A percentile compares a stretch with the other conserved stretches of the same genome.
Conservation (phyloP, 2,797 vertebrate species). For the Acropternis orthonyx region DNA sequence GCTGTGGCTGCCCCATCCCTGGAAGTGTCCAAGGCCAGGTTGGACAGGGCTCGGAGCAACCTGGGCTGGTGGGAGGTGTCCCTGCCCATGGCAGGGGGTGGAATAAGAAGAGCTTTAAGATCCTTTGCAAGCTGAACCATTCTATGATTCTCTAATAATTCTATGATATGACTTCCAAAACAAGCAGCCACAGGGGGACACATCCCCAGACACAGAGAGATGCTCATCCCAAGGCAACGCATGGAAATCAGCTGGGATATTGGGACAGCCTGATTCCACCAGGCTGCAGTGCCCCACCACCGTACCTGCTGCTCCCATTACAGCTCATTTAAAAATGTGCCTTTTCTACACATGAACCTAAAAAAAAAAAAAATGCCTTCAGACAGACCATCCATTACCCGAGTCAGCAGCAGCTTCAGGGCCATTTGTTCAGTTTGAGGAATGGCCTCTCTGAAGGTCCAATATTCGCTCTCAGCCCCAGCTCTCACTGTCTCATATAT, state of each 20-base stretch:
- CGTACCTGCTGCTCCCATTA: accelerated
- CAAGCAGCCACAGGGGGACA: background rate
- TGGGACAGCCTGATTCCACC: background rate
- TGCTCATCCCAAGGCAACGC: background rate
- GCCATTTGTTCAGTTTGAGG: conserved; percentile 54
- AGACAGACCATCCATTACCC: background rate
- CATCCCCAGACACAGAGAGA: accelerated
- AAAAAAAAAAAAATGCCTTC: background rate
- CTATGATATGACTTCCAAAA: accelerated
- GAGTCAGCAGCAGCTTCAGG: conserved; percentile 17
- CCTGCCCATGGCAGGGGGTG: background rate
- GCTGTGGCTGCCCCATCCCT: background rate
- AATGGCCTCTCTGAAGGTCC: conserved; percentile 10
- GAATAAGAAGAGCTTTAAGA: accelerated
- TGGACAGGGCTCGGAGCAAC: accelerated
- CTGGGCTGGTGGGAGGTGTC: accelerated
- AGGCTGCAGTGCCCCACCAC: background rate
- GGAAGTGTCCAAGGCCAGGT: accelerated
- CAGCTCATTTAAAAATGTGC: background rate
- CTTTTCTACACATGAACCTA: background rate
- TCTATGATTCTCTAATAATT: accelerated
- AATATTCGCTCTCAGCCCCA: conserved; percentile 13
- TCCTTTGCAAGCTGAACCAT: background rate
- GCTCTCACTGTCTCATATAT: conserved; percentile 47
- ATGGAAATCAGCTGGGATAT: accelerated